Base-by-base conservation (phyloP, 2,113 vertebrate genomes). In the Holacanthus passer region DNA sequence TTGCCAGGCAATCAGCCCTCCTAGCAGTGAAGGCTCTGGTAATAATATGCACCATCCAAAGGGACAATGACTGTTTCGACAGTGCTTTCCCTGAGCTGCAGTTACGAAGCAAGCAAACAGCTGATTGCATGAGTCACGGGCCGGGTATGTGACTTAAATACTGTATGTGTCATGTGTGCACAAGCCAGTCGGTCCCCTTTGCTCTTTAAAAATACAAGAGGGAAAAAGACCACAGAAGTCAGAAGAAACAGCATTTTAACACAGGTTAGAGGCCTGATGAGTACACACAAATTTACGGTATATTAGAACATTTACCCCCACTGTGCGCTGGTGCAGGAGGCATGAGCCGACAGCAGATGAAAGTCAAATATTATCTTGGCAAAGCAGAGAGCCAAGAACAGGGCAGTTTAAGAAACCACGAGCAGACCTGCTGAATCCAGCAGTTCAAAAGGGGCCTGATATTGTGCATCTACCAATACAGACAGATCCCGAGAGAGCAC, bases 291-390 rank as follows among this genome's bases (percentile, higher is more conserved):
- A 81, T 77, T 84, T 45, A 75, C 56, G 41, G 27, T 67, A 64
- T 76, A 68, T 58, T 7, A 56, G 37, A 75, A 66, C 66, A 78
- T 72, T 81, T 62, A 70, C 20, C 11, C 60, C 14, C 20, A 41
- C 71, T 76, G 69, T 48, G 27, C 74, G 58, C 32, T 66, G 58
- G 64, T 67, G 27, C 73, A 81, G 66, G 71, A 27, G 53, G 52
- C 67, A 20, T 45, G 58, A 88, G 70, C 50, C 43, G 32, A 74
- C 66, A 68, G 81, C 27, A 69, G 82, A 83, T 81, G 52, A 81
- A 87, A 90, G 83, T 83, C 73, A 82, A 87, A 88, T 83, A 85
- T 85, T 71, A 74, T 86, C 63, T 87, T 60, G 55, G 68, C 58
- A 72, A 77, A 83, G 71, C 68, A 85, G 48, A 68, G 64, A 73